A percentile compares a stretch with the other conserved stretches of the same genome.
Conservation (phyloP, 2,888 invertebrate genomes). For the Platycnemis pennipes region DNA sequence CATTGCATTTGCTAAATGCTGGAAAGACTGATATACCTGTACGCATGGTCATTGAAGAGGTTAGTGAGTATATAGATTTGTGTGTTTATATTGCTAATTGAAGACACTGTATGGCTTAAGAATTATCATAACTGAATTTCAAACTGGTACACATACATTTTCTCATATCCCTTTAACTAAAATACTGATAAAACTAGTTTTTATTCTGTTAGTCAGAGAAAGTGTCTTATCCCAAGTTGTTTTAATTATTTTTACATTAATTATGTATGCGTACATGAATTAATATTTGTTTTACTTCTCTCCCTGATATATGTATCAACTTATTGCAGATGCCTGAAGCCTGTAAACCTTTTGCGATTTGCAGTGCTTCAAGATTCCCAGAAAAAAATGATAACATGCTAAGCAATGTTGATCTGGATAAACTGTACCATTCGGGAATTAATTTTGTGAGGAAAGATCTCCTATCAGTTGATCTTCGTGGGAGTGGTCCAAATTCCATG, state of each 20-base stretch:
- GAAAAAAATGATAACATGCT: background rate
- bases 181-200: no score
- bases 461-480: conserved; percentile 34
- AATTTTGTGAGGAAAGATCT: conserved; percentile 35
- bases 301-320: no score
- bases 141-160: background rate
- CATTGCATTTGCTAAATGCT: conserved; percentile 35
- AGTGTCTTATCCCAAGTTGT: no score
- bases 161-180: no score
- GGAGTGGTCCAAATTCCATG: conserved; percentile 55
- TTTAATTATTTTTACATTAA: background rate
- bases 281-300: no score
- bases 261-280: no score
- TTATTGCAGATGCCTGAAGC: conserved; percentile 3
- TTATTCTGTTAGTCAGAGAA: no score
- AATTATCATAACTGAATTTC: background rate
- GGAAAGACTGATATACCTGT: conserved; percentile 53
- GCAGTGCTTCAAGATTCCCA: conserved; percentile 38
- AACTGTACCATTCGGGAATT: background rate
- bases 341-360: conserved; percentile 6
- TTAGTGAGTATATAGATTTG: background rate
- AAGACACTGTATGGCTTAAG: background rate
- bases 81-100: background rate
- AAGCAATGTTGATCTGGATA: background rate
- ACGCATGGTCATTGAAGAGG: conserved; percentile 61